These are phyloP conservation scores for Aegotheles bennettii DNA, from an alignment of 2,113 vertebrate species.

Conservation along the genomic window DNA sequence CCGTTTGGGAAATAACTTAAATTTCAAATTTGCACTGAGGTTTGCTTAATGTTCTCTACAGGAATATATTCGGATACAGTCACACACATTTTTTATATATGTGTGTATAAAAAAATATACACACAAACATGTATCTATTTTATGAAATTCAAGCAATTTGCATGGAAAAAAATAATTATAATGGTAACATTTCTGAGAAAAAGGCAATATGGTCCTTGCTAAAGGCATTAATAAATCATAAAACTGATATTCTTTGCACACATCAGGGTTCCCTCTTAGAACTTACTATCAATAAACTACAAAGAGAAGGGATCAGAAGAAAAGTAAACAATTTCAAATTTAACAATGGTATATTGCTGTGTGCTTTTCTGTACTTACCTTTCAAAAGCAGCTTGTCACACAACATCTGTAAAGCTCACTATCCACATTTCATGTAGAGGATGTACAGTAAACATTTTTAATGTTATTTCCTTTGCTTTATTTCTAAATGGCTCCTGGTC, in stretches of 20 bases:
- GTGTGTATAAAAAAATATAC: background rate
- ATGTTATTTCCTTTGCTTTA: background rate
- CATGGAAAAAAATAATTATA: background rate
- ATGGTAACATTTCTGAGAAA: background rate
- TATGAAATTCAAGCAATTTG: background rate
- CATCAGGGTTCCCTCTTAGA: constrained; percentile 44
- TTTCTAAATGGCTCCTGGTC: background rate
- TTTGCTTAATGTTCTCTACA: background rate
- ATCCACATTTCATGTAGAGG: background rate
- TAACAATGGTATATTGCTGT: background rate
- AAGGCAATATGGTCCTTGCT: background rate
- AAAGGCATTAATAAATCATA: constrained; percentile 55
- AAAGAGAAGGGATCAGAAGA: constrained; percentile 44
- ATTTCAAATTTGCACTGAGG: constrained; percentile 1
- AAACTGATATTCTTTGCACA: background rate
- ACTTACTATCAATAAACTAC: constrained; percentile 7
- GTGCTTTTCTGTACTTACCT: background rate
- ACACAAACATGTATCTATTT: background rate
- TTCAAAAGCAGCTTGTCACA: background rate
- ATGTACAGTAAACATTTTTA: background rate
- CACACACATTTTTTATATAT: background rate
- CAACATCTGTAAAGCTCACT: background rate
- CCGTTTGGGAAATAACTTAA: constrained; percentile 1
- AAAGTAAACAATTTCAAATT: constrained; percentile 16
- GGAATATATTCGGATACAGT: background rate